Evolutionary conservation across 2,113 vertebrate genomes (phyloP).

Genomic region (Trogon melanurus): DNA sequence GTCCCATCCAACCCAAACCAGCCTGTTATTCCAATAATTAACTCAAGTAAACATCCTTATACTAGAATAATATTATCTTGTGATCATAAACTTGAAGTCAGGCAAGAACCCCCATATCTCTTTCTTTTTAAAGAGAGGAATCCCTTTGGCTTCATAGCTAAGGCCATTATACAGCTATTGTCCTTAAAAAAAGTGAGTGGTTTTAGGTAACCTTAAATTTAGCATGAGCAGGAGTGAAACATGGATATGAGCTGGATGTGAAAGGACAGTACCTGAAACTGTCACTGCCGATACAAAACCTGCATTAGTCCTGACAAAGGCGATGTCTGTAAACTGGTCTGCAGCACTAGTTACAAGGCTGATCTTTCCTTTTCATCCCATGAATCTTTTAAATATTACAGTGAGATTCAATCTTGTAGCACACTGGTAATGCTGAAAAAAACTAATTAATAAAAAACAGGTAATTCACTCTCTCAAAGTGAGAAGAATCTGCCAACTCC

Average conservation of each 20-base stretch:
- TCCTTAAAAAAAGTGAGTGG: not conserved
- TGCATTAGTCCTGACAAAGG: not conserved
- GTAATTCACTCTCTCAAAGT: not conserved
- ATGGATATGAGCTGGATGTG: not conserved
- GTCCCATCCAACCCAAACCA: not conserved
- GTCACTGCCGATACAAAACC: not conserved
- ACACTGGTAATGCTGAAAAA: not conserved
- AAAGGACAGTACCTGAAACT: not conserved
- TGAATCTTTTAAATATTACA: not conserved
- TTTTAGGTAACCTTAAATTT: not conserved
- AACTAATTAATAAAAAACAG: not conserved
- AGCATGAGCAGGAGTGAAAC: not conserved
- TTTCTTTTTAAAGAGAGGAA: not conserved
- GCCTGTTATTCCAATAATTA: not conserved
- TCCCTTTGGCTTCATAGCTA: not conserved
- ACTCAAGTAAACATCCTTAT: not conserved
- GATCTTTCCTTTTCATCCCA: not conserved
- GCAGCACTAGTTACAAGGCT: not conserved
- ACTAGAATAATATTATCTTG: not conserved
- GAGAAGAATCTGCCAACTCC: not conserved
- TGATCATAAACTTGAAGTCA: not conserved
- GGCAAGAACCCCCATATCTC: not conserved
- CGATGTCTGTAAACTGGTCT: not conserved
- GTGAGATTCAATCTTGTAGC: not conserved
- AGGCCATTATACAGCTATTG: not conserved